Evolutionary conservation across 2,888 invertebrate species (phyloP).

Genomic region (Cremastobaeus sp.): DNA sequence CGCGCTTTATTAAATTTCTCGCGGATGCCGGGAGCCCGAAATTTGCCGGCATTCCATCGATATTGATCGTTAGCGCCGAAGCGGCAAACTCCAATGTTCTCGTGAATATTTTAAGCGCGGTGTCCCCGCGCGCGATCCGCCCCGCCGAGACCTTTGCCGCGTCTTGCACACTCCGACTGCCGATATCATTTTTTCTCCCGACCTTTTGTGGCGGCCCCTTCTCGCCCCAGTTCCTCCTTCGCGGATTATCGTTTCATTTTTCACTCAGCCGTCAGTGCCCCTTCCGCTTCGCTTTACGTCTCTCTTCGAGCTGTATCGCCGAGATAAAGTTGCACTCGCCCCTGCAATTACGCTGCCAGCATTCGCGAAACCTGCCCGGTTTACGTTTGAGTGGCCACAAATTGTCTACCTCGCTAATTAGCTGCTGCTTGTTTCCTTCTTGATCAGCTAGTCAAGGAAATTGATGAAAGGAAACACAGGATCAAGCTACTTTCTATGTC

Average conservation of each 20-base stretch:
- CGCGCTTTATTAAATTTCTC: constrained; percentile 60
- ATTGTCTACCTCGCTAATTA: too few species aligned
- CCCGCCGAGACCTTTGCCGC: constrained; percentile 50
- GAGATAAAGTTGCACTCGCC: constrained; percentile 62
- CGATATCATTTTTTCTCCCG: constrained; percentile 57
- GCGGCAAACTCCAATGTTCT: constrained; percentile 61
- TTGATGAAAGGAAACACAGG: too few species aligned
- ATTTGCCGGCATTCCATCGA: constrained; percentile 65
- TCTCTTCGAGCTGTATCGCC: constrained; percentile 50
- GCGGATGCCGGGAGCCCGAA: constrained; percentile 61
- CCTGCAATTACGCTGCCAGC: constrained; percentile 40
- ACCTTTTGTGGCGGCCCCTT: constrained; percentile 29
- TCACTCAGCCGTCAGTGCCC: constrained; percentile 56
- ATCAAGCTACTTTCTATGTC: too few species aligned
- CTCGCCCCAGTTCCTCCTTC: not conserved
- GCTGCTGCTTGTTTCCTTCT: too few species aligned
- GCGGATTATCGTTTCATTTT: constrained; percentile 64
- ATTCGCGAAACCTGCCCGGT: constrained; percentile 46
- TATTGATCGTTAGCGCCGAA: constrained; percentile 65
- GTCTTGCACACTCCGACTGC: constrained; percentile 57
- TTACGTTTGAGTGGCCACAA: too few species aligned
- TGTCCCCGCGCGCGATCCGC: constrained; percentile 37
- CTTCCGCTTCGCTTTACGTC: constrained; percentile 47
- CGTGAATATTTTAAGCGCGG: constrained; percentile 67
- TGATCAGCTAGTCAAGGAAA: too few species aligned